Conservation (phyloP, 2,888 invertebrate species). For the Hololepta plana region DNA sequence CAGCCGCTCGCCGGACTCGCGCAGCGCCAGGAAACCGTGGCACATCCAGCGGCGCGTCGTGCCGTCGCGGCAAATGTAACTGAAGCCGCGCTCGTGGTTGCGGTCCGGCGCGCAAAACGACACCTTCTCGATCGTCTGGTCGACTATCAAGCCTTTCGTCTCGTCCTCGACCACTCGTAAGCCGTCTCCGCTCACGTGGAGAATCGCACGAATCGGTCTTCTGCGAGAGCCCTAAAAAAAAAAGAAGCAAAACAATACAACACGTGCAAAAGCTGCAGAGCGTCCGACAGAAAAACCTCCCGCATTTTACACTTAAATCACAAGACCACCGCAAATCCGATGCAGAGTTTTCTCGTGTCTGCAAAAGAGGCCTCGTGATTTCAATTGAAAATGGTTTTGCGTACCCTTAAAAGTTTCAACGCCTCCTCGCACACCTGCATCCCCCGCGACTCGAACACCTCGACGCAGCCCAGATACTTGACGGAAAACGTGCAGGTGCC, state of each 20-base stretch:
- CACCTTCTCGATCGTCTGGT: constrained; percentile 99
- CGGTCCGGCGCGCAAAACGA: constrained; percentile 99
- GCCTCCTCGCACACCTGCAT: constrained; percentile 99
- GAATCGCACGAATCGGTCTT: constrained; percentile 71
- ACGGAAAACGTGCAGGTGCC: constrained; percentile 96
- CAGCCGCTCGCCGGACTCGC: constrained; percentile 91
- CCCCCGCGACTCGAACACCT: constrained; percentile 97
- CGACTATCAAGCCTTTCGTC: constrained; percentile 94
- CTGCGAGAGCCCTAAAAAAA: constrained; percentile 63
- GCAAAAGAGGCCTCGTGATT: no score
- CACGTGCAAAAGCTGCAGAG: neutral
- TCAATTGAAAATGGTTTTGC: no score
- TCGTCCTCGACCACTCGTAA: constrained; percentile 96
- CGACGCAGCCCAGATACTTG: constrained; percentile 97
- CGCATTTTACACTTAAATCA: no score
- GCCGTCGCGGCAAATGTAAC: constrained; percentile 97
- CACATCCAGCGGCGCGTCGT: constrained; percentile 99
- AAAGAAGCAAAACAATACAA: constrained; percentile 4
- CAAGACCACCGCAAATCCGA: no score
- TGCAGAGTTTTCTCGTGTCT: no score
- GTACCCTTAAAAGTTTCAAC: constrained; percentile 85
- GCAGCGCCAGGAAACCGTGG: constrained; percentile 91
- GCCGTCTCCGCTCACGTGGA: constrained; percentile 89
- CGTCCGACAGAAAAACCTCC: constrained; percentile 1
- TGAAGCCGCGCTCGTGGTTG: constrained; percentile 94